Evolutionary conservation across 2,888 invertebrate genomes (phyloP), one percentile per base, ranked within the genome.

Genomic region (Germaria angustata): DNA sequence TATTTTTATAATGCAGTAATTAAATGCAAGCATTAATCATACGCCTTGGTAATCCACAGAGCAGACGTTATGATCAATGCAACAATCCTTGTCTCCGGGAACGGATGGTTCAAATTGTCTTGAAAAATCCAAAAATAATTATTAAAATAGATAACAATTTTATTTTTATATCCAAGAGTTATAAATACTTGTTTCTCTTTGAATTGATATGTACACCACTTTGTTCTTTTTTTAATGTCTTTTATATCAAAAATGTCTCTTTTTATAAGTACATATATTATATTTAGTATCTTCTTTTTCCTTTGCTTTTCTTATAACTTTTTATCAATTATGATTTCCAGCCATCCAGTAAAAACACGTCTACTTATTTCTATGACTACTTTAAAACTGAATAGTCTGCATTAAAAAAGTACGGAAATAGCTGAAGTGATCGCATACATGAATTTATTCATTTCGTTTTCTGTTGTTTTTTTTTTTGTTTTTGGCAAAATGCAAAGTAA

Each of bases 271-370:
- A 13, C 9, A 41, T 61, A 15, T 85, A 84, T 66, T 79, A 39
- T 28, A 28, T 46, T 20, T 44, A 46, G 86, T 86, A 85, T 84
- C 84, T 86, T n/a, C 53, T 78, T 63, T 65, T 55, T 76, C 86
- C 71, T 86, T 75, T 81, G 72, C 59, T 84, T 78, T 77, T 51
- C 22, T 49, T 73, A 34, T 39, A 41, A 22, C 20, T 46, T 57
- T 83, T 51, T 36, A 59, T 82, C 75, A 78, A 59, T 80, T 85
- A 69, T 85, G 86, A 85, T 87, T 88, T 90, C 90, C 90, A 90
- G 90, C 91, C 90, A 90, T 90, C 90, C 90, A 90, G 90, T 88
- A 72, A 85, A 88, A 87, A 87, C 88, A 89, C 90, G 88, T 90
- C 90, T 88, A 89, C 89, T 89, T 87, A 87, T 87, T 86, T 87